Conservation (phyloP, 2,888 invertebrate species). For the Tribolium freemani region DNA sequence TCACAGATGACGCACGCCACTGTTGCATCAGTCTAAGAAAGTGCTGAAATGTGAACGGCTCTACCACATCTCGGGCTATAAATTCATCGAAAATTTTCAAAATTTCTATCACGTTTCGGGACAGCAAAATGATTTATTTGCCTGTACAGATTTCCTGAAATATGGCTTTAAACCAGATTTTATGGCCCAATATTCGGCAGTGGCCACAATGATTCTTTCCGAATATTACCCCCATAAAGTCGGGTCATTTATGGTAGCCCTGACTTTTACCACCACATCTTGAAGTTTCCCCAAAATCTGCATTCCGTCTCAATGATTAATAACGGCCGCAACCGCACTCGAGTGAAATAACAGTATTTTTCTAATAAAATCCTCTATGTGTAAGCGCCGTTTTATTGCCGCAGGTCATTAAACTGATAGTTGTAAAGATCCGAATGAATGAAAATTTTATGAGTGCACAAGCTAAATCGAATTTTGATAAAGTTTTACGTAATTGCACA, state of each 20-base stretch:
- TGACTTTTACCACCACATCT: conserved; percentile 3
- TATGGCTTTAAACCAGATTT: conserved; percentile 35
- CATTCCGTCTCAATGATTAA: conserved; percentile 3
- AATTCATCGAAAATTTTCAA: conserved; percentile 28
- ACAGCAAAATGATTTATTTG: conserved; percentile 33
- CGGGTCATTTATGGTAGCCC: conserved; percentile 13
- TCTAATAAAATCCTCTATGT: conserved; percentile 42
- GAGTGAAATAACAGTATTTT: conserved; percentile 46
- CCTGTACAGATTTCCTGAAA: conserved; percentile 23
- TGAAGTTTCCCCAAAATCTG: conserved; percentile 4
- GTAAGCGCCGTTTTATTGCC: conserved; percentile 39
- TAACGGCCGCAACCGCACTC: conserved; percentile 37
- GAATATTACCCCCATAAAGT: conserved; percentile 37
- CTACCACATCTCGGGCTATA: not conserved
- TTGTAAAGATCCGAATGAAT: conserved; percentile 36
- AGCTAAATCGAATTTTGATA: conserved; percentile 23
- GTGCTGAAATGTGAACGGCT: not conserved
- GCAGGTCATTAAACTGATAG: conserved; percentile 44
- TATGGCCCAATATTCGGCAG: conserved; percentile 38
- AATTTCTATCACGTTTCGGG: conserved; percentile 10
- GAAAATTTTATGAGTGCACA: conserved; percentile 31
- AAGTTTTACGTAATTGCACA: conserved; percentile 11
- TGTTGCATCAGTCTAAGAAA: not conserved
- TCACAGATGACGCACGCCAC: not conserved
- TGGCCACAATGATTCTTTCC: conserved; percentile 36